Conservation (phyloP, 2,113 vertebrate species). For the Dasyornis broadbenti region DNA sequence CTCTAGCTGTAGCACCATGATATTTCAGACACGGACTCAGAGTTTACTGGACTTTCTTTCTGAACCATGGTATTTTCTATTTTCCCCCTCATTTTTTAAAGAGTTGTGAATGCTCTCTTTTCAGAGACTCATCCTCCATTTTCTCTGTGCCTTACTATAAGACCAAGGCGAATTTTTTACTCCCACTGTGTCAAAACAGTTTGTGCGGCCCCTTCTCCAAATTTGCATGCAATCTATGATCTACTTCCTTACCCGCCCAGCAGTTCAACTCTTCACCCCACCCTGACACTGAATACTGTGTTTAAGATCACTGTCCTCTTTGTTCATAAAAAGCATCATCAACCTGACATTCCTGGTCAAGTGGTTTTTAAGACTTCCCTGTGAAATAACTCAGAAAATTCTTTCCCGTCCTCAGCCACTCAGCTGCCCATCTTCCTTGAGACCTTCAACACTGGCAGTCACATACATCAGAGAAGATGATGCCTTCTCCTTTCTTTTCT, state of each 20-base stretch:
- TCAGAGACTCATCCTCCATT: not conserved
- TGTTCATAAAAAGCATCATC: not conserved
- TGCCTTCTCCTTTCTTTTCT: not conserved
- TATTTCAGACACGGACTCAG: not conserved
- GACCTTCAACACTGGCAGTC: not conserved
- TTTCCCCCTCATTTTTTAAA: not conserved
- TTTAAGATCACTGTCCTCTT: not conserved
- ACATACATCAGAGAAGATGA: not conserved
- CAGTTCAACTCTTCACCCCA: not conserved
- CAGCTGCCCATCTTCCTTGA: not conserved
- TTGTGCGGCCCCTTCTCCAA: not conserved
- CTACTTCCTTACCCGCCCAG: not conserved
- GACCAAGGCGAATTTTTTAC: not conserved
- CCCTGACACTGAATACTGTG: not conserved
- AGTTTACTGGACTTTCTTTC: not conserved
- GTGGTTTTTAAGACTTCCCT: not conserved
- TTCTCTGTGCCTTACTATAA: not conserved
- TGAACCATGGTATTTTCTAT: not conserved
- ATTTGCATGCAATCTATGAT: not conserved
- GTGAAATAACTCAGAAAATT: not conserved
- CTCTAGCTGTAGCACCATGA: not conserved
- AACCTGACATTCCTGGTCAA: not conserved
- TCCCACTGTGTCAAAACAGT: not conserved
- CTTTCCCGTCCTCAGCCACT: not conserved
- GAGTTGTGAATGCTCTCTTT: not conserved